Evolutionary conservation across 2,797 vertebrate genomes (phyloP), one percentile per base, ranked within the genome.

Genomic region (Acropternis orthonyx): DNA sequence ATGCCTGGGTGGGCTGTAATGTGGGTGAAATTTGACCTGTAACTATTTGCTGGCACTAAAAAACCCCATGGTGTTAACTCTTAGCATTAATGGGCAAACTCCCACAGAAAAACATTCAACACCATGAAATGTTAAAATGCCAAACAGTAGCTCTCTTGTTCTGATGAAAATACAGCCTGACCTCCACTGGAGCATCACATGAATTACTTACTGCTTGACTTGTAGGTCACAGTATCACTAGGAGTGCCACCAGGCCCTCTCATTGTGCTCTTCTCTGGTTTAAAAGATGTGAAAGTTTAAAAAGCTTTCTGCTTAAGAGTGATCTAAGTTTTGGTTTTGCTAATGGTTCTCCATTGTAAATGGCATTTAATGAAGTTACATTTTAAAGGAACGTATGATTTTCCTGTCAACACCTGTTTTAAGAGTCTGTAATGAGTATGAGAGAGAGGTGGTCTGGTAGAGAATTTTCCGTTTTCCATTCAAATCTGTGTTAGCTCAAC

Each of bases 1-100:
- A 49, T 94, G 91, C 79, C 52, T 75, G 58, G 65, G 83, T 96
- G 74, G 89, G 90, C 73, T 94, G 72, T 82, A 92, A 83, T 85
- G 46, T 58, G 4, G 93, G 71, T 96, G 92, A 96, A 69, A 91
- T 95, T 95, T 95, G 94, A 51, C 85, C 91, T 93, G 48, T 79
- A 95, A 65, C 72, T 94, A 22, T 96, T 97, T 93, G 85, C 55
- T 97, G 58, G 78, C 66, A 72, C 93, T 66, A 79, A 78, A 93
- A 94, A 94, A 51, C 0, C 2, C 27, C 26, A 9, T 52, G 34
- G 63, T 85, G 39, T 94, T 92, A 83, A 78, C 69, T 90, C 89
- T 18, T 78, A 69, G 36, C 22, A 16, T 96, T 91, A 91, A 86
- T 92, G 79, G 83, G 56, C 46, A 44, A 85, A 48, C 91, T 92